phyloP scores from a whole-genome alignment of 2,113 vertebrate species.

The Guaruba guarouba region DNA sequence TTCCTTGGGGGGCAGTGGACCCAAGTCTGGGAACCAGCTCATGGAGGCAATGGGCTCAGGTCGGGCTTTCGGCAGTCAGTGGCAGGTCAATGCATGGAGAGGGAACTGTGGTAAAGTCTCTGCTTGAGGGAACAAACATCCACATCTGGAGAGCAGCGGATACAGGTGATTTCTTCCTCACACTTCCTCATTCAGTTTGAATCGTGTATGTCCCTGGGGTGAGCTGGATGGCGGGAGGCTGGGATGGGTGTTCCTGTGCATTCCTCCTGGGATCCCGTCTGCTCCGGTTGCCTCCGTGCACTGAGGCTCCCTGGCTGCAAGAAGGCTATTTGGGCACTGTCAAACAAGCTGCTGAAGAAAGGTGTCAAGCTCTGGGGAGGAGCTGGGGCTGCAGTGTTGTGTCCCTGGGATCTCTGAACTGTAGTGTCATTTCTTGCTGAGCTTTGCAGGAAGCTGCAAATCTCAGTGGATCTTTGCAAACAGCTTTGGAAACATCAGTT shows the following conservation, averaged over 20 bases:
- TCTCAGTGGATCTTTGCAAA: background rate
- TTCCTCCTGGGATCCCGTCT: background rate
- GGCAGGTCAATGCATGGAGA: background rate
- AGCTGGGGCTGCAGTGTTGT: background rate
- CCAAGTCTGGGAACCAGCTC: background rate
- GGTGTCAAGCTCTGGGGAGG: background rate
- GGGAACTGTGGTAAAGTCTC: background rate
- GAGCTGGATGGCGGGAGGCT: background rate
- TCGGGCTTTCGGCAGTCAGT: accelerated
- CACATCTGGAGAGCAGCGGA: background rate
- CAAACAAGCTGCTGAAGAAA: background rate
- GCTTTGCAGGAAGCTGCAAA: background rate
- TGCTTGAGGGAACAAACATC: background rate
- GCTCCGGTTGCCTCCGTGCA: accelerated
- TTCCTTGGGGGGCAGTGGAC: background rate
- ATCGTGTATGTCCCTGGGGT: accelerated
- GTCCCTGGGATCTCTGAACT: background rate
- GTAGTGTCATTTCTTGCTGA: background rate
- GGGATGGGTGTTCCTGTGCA: accelerated
- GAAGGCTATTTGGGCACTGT: accelerated
- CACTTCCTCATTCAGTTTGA: background rate
- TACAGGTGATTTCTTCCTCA: background rate
- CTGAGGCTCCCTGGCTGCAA: background rate
- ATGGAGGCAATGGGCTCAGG: accelerated
- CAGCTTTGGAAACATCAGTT: background rate